Evolutionary conservation across 2,888 invertebrate genomes (phyloP), one percentile per base, ranked within the genome.

Genomic region (Cantharis flavilabris): DNA sequence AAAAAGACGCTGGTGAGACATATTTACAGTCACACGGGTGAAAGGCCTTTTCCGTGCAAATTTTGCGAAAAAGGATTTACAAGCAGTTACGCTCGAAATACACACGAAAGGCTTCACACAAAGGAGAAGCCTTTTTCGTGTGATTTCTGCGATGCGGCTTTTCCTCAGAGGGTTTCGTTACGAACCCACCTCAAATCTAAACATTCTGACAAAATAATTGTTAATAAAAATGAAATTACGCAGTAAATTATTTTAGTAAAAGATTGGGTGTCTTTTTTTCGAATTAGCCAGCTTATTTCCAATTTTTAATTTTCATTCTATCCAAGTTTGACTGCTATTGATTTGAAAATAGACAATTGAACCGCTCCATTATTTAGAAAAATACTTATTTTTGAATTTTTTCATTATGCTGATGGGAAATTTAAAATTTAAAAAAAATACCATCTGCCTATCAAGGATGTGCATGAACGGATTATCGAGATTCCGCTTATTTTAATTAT

Each of bases 71-170:
- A 77, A 71, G 71, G 79, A 64, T 77, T 77, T 71, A 75, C 77
- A 4, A 77, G 73, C 13, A 13, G 62, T 33, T 73, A 77, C 13
- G 75, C 79, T 2, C 23, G 72, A 16, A 79, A 79, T 16, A 77
- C 75, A 13, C 79, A 79, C 28, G 70, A 14, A 26, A 62, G 79
- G 10, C 71, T 71, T 62, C 79, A 79, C 64, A 79, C 79, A 1
- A 77, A 79, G 10, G 79, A 79, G 73, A 77, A 63, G 49, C 79
- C 79, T n/a, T 79, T 71, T 16, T 63, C 62, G 33, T 79, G 79
- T 64, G 72, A 75, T 18, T 75, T 69, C 23, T 79, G 79, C 16
- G 62, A 72, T 1, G 63, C 62, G 63, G 77, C 75, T 11, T 79
- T 77, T 73, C 73, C 72, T 4, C 79, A 79, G 18, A 75, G 73